Evolutionary conservation across 2,113 vertebrate genomes (phyloP).

Genomic region (Takifugu bimaculatus): DNA sequence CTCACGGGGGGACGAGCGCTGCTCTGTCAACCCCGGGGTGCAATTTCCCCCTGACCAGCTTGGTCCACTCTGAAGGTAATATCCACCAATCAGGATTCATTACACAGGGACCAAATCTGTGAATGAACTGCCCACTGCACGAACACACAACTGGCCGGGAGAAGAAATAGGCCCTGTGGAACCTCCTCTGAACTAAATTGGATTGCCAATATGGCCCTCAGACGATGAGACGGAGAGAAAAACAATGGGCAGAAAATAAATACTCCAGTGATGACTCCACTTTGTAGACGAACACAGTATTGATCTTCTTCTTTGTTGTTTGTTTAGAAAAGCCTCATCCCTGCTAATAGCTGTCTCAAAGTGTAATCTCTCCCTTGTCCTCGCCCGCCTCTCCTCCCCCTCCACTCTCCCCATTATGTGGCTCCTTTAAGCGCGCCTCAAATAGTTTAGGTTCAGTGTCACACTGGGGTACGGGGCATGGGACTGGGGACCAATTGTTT

Average conservation of each 20-base stretch:
- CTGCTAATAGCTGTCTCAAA: constrained; percentile 77
- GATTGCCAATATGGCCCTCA: constrained; percentile 70
- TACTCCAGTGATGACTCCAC: constrained; percentile 62
- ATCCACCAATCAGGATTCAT: constrained; percentile 66
- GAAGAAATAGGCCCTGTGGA: constrained; percentile 56
- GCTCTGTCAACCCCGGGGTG: constrained; percentile 53
- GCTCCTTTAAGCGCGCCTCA: constrained; percentile 65
- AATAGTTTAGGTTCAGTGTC: constrained; percentile 72
- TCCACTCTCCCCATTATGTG: constrained; percentile 65
- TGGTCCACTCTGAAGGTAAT: constrained; percentile 52
- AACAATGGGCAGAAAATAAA: constrained; percentile 72
- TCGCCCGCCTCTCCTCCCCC: constrained; percentile 61
- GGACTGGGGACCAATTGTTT: constrained; percentile 73
- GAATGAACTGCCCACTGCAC: constrained; percentile 46
- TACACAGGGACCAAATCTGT: constrained; percentile 46
- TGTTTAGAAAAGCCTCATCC: constrained; percentile 80
- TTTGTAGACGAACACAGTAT: constrained; percentile 76
- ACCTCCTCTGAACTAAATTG: constrained; percentile 65
- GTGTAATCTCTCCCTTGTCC: constrained; percentile 76
- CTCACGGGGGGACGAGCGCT: constrained; percentile 40
- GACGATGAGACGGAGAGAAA: constrained; percentile 60
- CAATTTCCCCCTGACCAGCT: constrained; percentile 52
- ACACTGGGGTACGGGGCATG: constrained; percentile 60
- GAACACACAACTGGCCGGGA: constrained; percentile 48
- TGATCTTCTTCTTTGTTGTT: constrained; percentile 75